A percentile compares a stretch with the other conserved stretches of the same genome.
These are phyloP conservation scores for Drosophila infuscata DNA, from an alignment of 2,888 invertebrate genomes.

Conservation along the genomic window DNA sequence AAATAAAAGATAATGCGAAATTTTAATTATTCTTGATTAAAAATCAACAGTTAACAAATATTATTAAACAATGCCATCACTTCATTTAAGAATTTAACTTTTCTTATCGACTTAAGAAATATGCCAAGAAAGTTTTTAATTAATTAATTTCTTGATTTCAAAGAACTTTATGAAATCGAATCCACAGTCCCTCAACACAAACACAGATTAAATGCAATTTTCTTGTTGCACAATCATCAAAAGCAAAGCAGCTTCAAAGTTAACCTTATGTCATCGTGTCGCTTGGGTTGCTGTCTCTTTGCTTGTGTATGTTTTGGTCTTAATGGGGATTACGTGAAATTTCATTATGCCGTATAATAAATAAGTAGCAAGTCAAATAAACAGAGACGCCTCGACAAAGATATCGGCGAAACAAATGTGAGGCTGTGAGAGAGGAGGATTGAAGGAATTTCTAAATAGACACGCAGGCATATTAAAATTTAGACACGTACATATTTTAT, in stretches of 20 bases:
- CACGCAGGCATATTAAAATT: conserved; percentile 74
- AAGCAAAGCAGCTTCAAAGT: conserved; percentile 16
- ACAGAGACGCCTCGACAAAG: conserved; percentile 14
- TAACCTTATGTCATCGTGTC: conserved; percentile 17
- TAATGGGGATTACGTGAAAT: conserved; percentile 72
- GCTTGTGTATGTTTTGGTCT: conserved; percentile 19
- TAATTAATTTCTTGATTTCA: not conserved
- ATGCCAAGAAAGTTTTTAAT: not conserved
- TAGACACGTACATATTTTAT: conserved; percentile 79
- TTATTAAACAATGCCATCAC: not conserved
- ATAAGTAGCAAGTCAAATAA: conserved; percentile 73
- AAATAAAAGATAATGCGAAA: not conserved
- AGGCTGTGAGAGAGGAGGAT: conserved; percentile 21
- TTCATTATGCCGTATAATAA: conserved; percentile 71
- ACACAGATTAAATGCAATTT: not conserved
- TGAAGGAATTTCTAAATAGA: conserved; percentile 57
- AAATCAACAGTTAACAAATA: not conserved
- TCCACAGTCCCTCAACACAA: not conserved
- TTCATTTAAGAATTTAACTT: not conserved
- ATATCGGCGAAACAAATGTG: conserved; percentile 6
- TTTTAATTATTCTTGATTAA: not conserved
- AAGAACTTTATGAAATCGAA: not conserved
- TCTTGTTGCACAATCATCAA: conserved; percentile 4
- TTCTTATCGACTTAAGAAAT: not conserved
- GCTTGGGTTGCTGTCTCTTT: not conserved